Percentiles rank a stretch among this genome's conserved stretches.
These are phyloP conservation scores for Cichladusa arquata DNA, from an alignment of 2,113 vertebrate genomes.

Conservation along the genomic window DNA sequence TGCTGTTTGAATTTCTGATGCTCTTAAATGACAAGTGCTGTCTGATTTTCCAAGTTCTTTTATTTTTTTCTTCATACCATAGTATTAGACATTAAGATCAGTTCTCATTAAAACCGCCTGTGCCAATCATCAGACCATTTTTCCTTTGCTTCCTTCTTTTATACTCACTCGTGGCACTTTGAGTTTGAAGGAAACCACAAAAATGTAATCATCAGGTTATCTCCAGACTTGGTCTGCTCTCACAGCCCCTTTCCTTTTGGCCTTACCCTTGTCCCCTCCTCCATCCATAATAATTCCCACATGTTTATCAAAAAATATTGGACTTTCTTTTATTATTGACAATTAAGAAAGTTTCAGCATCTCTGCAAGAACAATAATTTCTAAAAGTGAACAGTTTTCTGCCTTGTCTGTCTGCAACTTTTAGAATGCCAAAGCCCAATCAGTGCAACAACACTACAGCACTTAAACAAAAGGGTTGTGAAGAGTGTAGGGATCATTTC, in stretches of 20 bases:
- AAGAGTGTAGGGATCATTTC: not conserved
- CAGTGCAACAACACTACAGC: not conserved
- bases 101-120: conserved; percentile 42
- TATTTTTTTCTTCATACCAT: not conserved
- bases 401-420: not conserved
- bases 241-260: not conserved
- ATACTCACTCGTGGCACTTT: conserved; percentile 65
- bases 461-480: not conserved
- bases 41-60: not conserved
- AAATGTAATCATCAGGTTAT: conserved; percentile 80
- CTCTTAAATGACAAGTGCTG: not conserved
- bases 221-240: conserved; percentile 75
- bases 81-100: not conserved
- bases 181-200: conserved; percentile 85
- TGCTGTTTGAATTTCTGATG: conserved; percentile 12
- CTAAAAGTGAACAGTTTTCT: not conserved
- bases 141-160: conserved; percentile 35
- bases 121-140: conserved; percentile 42
- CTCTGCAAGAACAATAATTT: not conserved
- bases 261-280: conserved; percentile 22
- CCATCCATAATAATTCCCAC: conserved; percentile 69
- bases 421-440: not conserved
- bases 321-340: not conserved
- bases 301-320: conserved; percentile 71
- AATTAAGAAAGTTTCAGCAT: conserved; percentile 27